Percentiles rank a stretch among this genome's conserved stretches.
Evolutionary conservation across 2,797 vertebrate species (phyloP).

Genomic region (Cyclura pinguis): DNA sequence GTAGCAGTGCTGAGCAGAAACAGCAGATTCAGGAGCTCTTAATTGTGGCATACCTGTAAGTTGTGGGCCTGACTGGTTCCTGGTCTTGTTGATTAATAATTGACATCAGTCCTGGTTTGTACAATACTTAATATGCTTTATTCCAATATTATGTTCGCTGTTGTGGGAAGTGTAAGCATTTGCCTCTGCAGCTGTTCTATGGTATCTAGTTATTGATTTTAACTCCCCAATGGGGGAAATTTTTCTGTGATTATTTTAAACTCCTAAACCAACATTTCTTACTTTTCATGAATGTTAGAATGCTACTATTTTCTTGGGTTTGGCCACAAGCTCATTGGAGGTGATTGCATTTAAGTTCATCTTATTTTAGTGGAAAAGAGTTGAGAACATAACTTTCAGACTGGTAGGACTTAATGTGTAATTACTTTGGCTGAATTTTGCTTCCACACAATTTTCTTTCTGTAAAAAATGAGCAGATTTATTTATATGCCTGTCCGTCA

Average conservation of each 20-base stretch:
- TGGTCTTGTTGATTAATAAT: background rate
- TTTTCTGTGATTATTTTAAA: background rate
- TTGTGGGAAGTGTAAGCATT: background rate
- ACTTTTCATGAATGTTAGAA: background rate
- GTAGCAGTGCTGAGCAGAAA: background rate
- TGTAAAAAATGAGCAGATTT: background rate
- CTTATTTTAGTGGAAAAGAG: background rate
- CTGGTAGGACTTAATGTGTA: background rate
- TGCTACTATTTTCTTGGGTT: background rate
- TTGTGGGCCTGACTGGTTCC: background rate
- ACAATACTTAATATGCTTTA: background rate
- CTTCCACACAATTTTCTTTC: background rate
- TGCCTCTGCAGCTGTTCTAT: background rate
- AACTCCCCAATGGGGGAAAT: background rate
- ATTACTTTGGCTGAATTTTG: background rate
- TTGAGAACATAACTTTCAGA: background rate
- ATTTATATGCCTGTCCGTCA: background rate
- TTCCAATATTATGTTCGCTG: background rate
- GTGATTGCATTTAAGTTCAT: no score
- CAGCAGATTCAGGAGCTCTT: background rate
- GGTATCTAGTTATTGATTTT: background rate
- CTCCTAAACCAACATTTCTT: background rate
- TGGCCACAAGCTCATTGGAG: background rate
- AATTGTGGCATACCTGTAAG: background rate
- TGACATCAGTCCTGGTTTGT: background rate